A percentile compares a stretch with the other conserved stretches of the same genome.
phyloP scores from a whole-genome alignment of 1,140 invertebrate genomes.

The Drosophila quadrilineata region DNA sequence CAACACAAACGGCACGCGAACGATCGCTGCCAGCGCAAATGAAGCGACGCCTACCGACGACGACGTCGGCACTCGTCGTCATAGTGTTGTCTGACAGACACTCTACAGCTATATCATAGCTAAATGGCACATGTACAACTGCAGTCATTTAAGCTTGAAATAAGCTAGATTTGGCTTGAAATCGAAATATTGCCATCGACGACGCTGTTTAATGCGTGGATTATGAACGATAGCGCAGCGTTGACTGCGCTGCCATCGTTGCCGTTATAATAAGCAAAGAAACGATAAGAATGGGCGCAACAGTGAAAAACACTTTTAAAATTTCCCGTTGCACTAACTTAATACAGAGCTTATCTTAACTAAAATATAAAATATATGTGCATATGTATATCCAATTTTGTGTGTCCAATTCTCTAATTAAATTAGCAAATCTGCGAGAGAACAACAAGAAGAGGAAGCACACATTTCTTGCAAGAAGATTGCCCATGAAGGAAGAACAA shows the following conservation, averaged over 20 bases:
- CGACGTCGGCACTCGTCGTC: constrained; percentile 9
- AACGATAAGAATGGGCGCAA: constrained; percentile 39
- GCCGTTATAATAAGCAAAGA: constrained; percentile 32
- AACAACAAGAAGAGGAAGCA: not conserved
- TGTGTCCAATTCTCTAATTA: constrained; percentile 38
- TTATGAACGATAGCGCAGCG: constrained; percentile 44
- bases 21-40: constrained; percentile 47
- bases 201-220: constrained; percentile 48
- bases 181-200: constrained; percentile 4
- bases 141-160: not conserved
- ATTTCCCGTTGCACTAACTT: constrained; percentile 23
- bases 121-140: not conserved
- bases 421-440: constrained; percentile 28
- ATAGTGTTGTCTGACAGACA: not conserved
- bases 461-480: not conserved
- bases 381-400: not conserved
- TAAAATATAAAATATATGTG: not conserved
- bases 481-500: no score
- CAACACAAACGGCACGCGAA: constrained; percentile 57
- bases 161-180: not conserved
- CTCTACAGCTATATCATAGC: not conserved
- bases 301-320: constrained; percentile 22
- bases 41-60: constrained; percentile 7
- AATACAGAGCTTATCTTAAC: no score
- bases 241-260: constrained; percentile 24